A percentile compares a stretch with the other conserved stretches of the same genome.
Evolutionary conservation across 1,140 invertebrate genomes (phyloP).

Genomic region (Melanaphis sacchari): DNA sequence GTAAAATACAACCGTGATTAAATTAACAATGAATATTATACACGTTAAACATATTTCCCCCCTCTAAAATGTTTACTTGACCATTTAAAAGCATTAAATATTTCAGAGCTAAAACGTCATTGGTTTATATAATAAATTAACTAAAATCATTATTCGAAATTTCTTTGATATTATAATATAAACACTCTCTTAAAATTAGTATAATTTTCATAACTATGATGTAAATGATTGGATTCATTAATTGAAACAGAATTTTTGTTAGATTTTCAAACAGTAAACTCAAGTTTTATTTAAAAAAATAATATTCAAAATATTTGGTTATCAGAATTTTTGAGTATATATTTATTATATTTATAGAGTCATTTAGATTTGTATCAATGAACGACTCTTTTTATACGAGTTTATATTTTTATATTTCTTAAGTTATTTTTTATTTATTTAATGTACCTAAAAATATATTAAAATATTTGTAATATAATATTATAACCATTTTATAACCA

Average conservation of each 20-base stretch:
- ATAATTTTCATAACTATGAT: neutral
- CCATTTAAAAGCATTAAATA: neutral
- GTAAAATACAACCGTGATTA: too few species aligned
- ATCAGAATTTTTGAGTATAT: too few species aligned
- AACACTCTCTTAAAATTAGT: neutral
- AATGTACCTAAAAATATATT: neutral
- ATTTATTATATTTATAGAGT: neutral
- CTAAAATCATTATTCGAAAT: neutral
- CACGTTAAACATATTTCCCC: too few species aligned
- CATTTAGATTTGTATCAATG: neutral
- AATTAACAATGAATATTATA: too few species aligned
- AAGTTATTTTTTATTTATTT: neutral
- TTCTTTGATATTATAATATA: neutral
- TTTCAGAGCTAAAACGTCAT: neutral
- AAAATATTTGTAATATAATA: neutral
- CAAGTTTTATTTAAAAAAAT: neutral
- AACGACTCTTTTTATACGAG: too few species aligned
- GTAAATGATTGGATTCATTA: neutral
- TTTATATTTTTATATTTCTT: neutral
- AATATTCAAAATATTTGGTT: too few species aligned
- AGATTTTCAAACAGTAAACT: neutral
- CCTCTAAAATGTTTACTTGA: too few species aligned
- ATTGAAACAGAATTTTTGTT: neutral
- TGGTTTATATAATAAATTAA: neutral
- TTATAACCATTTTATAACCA: neutral